Evolutionary conservation across 2,797 vertebrate genomes (phyloP).

Genomic region (Thaleichthys pacificus): DNA sequence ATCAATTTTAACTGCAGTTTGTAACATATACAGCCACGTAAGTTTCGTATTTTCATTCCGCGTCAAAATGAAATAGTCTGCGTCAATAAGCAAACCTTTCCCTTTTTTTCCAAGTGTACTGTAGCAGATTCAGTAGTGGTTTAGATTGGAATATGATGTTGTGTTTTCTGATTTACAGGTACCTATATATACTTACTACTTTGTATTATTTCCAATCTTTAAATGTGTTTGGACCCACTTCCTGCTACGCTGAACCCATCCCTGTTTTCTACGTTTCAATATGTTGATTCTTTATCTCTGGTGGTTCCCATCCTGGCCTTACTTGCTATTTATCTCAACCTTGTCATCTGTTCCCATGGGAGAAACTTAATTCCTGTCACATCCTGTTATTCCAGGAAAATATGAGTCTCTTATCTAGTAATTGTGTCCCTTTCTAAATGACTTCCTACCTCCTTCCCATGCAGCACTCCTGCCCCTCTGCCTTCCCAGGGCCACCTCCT

Average conservation of each 20-base stretch:
- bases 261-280: neutral
- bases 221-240: neutral
- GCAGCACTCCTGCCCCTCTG: constrained; percentile 21
- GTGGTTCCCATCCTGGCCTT: constrained; percentile 32
- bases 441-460: constrained; percentile 60
- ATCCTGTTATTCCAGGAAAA: constrained; percentile 58
- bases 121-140: neutral
- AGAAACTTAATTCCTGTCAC: constrained; percentile 43
- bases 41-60: constrained; percentile 36
- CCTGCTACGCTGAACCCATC: neutral
- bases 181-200: too few relatives aligned
- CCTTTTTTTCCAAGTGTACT: constrained; percentile 16
- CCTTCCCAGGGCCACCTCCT: constrained; percentile 23
- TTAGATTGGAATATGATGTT: neutral
- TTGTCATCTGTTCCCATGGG: constrained; percentile 49
- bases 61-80: constrained; percentile 44
- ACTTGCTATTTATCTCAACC: constrained; percentile 54
- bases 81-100: constrained; percentile 21
- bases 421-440: constrained; percentile 57
- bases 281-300: constrained; percentile 34
- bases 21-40: constrained; percentile 24
- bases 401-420: constrained; percentile 61
- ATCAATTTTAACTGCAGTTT: constrained; percentile 25
- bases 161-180: neutral
- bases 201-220: neutral